Evolutionary conservation across 2,113 vertebrate species (phyloP).

Genomic region (Gallinago paraguaiae): DNA sequence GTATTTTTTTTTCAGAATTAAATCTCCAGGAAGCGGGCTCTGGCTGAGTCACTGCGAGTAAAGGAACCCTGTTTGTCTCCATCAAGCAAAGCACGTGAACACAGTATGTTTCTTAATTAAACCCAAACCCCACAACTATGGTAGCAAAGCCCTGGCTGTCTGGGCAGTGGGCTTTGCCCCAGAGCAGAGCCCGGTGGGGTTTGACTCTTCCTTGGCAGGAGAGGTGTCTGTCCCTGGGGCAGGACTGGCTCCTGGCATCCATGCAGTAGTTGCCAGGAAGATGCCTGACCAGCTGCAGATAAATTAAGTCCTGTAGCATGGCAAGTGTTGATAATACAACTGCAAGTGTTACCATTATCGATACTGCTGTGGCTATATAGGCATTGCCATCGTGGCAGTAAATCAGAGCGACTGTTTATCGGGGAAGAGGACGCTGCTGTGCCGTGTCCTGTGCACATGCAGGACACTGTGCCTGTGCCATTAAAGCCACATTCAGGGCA

Average conservation of each 20-base stretch:
- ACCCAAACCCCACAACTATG: neutral
- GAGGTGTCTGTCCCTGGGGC: neutral
- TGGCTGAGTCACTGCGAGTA: neutral
- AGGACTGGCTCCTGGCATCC: neutral
- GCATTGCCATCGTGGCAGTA: neutral
- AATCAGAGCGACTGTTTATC: accelerated
- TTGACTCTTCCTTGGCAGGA: neutral
- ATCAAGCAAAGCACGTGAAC: accelerated
- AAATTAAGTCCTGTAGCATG: neutral
- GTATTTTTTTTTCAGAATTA: neutral
- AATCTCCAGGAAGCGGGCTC: neutral
- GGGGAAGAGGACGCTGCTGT: neutral
- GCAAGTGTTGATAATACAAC: neutral
- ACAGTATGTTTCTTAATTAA: too few species aligned
- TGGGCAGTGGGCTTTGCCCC: neutral
- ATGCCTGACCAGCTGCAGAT: too few species aligned
- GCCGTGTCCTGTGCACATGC: accelerated
- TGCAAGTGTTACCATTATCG: neutral
- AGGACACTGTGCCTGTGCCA: neutral
- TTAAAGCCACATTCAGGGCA: neutral
- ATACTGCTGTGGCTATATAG: accelerated
- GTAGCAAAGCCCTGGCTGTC: neutral
- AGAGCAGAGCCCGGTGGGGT: accelerated
- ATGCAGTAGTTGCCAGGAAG: neutral
- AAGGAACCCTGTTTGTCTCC: too few species aligned